These are phyloP conservation scores for Amazona ochrocephala DNA, from an alignment of 2,797 vertebrate genomes.

Conservation along the genomic window DNA sequence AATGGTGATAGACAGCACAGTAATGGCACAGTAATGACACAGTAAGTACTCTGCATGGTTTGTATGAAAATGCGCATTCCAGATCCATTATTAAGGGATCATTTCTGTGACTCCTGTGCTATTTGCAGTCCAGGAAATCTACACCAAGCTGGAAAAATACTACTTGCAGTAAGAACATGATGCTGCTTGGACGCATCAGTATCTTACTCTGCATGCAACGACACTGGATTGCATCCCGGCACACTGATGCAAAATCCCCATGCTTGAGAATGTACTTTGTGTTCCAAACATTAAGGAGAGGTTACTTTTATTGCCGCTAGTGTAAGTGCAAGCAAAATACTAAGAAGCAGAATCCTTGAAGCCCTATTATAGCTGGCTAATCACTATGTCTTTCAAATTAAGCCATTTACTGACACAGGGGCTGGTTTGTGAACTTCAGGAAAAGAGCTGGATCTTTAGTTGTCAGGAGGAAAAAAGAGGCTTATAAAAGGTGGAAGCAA, in stretches of 20 bases:
- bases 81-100: neutral
- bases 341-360: neutral
- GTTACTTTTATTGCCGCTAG: neutral
- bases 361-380: neutral
- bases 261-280: neutral
- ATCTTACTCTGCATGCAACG: neutral
- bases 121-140: neutral
- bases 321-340: neutral
- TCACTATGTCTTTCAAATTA: conserved; percentile 3
- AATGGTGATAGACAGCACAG: neutral
- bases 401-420: neutral
- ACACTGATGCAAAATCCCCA: neutral
- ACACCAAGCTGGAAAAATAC: neutral
- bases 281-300: neutral
- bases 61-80: neutral
- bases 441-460: neutral
- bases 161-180: neutral
- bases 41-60: neutral
- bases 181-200: neutral
- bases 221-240: neutral
- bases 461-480: neutral
- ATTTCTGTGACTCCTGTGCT: neutral
- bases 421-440: neutral
- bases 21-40: neutral
- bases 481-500: too few relatives aligned